These are phyloP conservation scores for Dromiciops gliroides DNA, from an alignment of 2,113 vertebrate species.

Conservation along the genomic window DNA sequence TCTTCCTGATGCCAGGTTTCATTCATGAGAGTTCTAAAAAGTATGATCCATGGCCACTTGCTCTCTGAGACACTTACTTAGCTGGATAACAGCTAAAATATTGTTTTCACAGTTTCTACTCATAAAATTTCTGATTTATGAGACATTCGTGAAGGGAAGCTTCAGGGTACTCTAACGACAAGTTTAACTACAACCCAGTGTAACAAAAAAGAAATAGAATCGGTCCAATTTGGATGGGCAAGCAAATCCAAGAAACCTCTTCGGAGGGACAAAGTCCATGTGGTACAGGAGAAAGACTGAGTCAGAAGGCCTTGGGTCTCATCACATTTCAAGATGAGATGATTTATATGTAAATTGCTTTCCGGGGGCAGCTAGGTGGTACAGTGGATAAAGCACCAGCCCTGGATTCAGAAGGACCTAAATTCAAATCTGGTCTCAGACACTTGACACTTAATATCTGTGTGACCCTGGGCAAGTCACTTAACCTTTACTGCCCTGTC, in stretches of 20 bases:
- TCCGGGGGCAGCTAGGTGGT: too few relatives aligned
- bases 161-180: background rate
- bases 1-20: background rate
- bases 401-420: too few relatives aligned
- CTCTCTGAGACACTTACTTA: background rate
- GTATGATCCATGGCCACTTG: background rate
- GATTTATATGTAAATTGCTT: background rate
- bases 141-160: constrained; percentile 2
- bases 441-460: too few relatives aligned
- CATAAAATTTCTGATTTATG: constrained; percentile 52
- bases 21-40: background rate
- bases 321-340: background rate
- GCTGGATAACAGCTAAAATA: constrained; percentile 44
- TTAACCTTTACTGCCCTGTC: too few relatives aligned
- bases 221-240: background rate
- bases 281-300: background rate
- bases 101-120: constrained; percentile 9
- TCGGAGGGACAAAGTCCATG: constrained; percentile 22
- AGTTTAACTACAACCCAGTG: background rate
- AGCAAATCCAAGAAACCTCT: constrained; percentile 26
- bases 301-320: background rate
- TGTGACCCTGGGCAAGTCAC: too few relatives aligned
- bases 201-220: constrained; percentile 44
- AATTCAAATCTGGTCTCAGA: too few relatives aligned
- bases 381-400: too few relatives aligned